Evolutionary conservation across 2,888 invertebrate genomes (phyloP), one percentile per base, ranked within the genome.

Genomic region (Dasypogon diadema): DNA sequence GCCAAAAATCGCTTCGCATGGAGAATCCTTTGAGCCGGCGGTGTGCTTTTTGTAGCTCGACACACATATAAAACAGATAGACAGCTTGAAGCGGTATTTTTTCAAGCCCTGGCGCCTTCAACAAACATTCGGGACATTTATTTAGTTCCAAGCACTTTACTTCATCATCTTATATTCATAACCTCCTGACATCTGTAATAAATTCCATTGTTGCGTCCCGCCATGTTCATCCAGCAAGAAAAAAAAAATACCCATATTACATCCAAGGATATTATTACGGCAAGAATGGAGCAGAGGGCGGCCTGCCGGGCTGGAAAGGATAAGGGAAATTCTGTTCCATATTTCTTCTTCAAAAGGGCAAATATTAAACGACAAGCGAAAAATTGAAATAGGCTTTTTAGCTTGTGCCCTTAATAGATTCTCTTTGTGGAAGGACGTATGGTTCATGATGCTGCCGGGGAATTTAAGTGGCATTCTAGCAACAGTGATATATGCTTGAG

Each of bases 141-240:
- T 58, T 58, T 58, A 58, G 58, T 58, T 58, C 34, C 58, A 58
- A 58, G 58, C 30, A 58, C 58, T 58, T 58, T 58, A 58, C 58
- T 58, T 58, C 58, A 58, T 58, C 58, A 56, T 24, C 56, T 22
- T 14, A 14, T 24, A 56, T 56, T 56, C 22, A 58, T 58, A 30
- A 58, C 58, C 30, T 58, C 14, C 30, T 34, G 58, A 58, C 30
- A 30, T 30, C 58, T 26, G 22, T 58, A 58, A 58, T 30, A 58
- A 58, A 58, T 58, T 26, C 58, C 30, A 16, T 58, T 58, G 58
- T 58, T 58, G 58, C 18, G 58, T 58, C 8, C 58, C 34, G 58
- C 30, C 58, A 58, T 14, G 18, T 18, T 58, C 30, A 34, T 18
- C 58, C 10, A 16, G 58, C 30, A 24, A 16, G 14, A 30, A 58